These are phyloP conservation scores for Trichogramma dendrolimi DNA, from an alignment of 2,888 invertebrate species.

Conservation along the genomic window DNA sequence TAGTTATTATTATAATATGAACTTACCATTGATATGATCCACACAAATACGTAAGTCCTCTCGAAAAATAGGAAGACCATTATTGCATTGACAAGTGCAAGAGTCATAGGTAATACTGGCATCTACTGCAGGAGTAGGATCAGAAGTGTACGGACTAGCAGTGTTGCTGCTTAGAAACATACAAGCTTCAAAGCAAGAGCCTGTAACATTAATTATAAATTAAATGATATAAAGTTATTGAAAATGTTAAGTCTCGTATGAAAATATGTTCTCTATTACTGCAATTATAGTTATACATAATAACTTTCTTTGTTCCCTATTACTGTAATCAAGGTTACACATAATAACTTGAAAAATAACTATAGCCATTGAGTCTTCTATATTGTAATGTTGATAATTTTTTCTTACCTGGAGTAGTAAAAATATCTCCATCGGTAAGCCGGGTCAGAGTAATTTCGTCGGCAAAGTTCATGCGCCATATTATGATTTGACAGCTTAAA, in stretches of 20 bases:
- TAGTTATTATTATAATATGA: not conserved
- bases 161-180: constrained; percentile 68
- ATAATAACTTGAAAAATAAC: no score
- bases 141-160: constrained; percentile 54
- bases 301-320: no score
- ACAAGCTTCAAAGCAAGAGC: constrained; percentile 59
- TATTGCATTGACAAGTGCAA: constrained; percentile 76
- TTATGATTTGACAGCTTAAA: constrained; percentile 33
- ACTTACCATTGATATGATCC: constrained; percentile 78
- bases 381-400: not conserved
- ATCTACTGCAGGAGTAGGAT: constrained; percentile 50
- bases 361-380: no score
- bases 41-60: constrained; percentile 83
- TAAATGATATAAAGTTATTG: no score
- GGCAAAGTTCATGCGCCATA: constrained; percentile 16
- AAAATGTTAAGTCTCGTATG: no score
- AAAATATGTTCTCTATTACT: no score
- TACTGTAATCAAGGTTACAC: no score
- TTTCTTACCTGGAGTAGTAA: constrained; percentile 44
- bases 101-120: constrained; percentile 46
- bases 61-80: constrained; percentile 72
- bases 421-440: constrained; percentile 48
- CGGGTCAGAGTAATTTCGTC: constrained; percentile 45
- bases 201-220: constrained; percentile 29
- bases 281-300: no score